These are phyloP conservation scores for Synergus itoensis DNA, from an alignment of 2,888 invertebrate genomes.

Conservation along the genomic window DNA sequence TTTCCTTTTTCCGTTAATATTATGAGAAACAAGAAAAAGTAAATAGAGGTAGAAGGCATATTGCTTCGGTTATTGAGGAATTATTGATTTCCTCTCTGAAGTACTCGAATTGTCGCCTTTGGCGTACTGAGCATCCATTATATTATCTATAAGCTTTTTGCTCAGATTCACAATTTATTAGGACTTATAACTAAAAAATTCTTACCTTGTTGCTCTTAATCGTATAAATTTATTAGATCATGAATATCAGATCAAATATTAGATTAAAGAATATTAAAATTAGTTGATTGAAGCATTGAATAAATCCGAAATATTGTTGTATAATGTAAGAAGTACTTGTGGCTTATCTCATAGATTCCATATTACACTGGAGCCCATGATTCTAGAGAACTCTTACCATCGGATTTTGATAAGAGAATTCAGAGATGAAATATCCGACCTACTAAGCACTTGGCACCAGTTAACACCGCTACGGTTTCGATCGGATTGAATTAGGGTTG, in stretches of 20 bases:
- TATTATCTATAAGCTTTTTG: background rate
- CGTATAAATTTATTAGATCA: background rate
- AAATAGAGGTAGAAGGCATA: slow-evolving; percentile 49
- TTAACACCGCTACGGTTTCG: slow-evolving; percentile 71
- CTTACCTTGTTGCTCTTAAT: background rate
- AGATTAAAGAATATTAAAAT: background rate
- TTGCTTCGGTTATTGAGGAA: slow-evolving; percentile 60
- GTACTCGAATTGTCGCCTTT: slow-evolving; percentile 24
- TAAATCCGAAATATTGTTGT: too few species aligned
- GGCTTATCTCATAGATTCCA: background rate
- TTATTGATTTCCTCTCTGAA: slow-evolving; percentile 57
- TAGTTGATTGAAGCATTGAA: background rate
- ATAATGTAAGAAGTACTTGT: background rate
- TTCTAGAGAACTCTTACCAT: background rate
- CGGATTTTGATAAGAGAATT: slow-evolving; percentile 54
- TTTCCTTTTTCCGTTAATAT: slow-evolving; percentile 34
- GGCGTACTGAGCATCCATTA: slow-evolving; percentile 12
- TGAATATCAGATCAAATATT: too few species aligned
- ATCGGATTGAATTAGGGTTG: slow-evolving; percentile 70
- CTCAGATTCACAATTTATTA: slow-evolving; percentile 1
- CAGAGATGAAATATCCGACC: slow-evolving; percentile 60
- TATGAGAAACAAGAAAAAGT: background rate
- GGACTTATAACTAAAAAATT: background rate
- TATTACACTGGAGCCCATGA: too few species aligned
- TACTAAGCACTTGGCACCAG: slow-evolving; percentile 65